phyloP scores from a whole-genome alignment of 2,888 invertebrate species.

The Eupithecia subumbrata region DNA sequence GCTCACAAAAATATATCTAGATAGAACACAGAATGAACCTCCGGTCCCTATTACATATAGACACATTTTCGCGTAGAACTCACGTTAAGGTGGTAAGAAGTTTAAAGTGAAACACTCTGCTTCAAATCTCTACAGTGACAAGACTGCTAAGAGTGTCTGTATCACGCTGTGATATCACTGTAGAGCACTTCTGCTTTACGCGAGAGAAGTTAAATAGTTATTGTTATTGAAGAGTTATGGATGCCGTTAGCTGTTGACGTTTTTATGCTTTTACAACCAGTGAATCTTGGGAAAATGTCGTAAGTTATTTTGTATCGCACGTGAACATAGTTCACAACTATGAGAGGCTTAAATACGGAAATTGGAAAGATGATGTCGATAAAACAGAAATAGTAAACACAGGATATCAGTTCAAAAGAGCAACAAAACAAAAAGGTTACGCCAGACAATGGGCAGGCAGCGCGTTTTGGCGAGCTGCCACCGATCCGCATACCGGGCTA shows the following conservation, averaged over 20 bases:
- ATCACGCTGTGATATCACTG: constrained; percentile 52
- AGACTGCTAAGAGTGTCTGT: constrained; percentile 19
- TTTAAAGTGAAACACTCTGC: constrained; percentile 13
- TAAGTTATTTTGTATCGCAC: background rate
- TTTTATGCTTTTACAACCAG: constrained; percentile 16
- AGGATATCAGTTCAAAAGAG: constrained; percentile 11
- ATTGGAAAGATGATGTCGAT: background rate
- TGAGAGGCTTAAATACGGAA: background rate
- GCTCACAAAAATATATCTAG: too few relatives aligned
- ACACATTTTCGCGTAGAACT: background rate
- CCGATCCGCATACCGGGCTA: constrained; percentile 58
- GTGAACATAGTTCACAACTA: background rate
- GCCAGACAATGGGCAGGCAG: constrained; percentile 49
- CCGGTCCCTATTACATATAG: background rate
- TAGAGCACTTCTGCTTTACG: constrained; percentile 47
- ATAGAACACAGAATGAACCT: background rate
- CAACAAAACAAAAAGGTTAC: constrained; percentile 31
- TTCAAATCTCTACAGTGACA: constrained; percentile 33
- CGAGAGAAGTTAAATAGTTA: constrained; percentile 41
- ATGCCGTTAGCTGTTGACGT: constrained; percentile 24
- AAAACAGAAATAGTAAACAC: constrained; percentile 5
- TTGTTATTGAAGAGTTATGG: constrained; percentile 43
- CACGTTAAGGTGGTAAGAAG: background rate
- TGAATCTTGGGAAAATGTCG: background rate
- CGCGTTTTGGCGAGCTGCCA: constrained; percentile 56